Evolutionary conservation across 1,140 invertebrate genomes (phyloP).

Genomic region (Papilio polyxenes): DNA sequence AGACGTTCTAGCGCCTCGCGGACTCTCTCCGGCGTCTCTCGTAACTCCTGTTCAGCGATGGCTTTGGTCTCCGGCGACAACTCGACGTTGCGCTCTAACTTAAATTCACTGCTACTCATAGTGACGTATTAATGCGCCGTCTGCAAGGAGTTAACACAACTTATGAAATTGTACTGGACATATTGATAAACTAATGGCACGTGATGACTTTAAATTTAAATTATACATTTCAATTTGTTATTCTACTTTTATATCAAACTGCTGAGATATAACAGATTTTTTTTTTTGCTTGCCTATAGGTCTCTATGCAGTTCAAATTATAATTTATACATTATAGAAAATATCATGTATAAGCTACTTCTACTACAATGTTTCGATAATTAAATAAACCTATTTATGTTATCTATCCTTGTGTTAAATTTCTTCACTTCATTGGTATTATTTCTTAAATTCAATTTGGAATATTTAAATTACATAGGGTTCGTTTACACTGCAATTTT

Average conservation of each 20-base stretch:
- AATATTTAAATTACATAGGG: background rate
- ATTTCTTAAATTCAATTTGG: background rate
- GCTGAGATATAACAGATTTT: too few relatives aligned
- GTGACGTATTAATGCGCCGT: slow-evolving; percentile 40
- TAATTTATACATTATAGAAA: background rate
- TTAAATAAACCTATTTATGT: background rate
- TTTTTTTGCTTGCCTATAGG: too few relatives aligned
- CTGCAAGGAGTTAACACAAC: slow-evolving; percentile 37
- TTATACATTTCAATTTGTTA: too few relatives aligned
- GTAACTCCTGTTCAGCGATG: slow-evolving; percentile 84
- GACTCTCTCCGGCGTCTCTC: slow-evolving; percentile 86
- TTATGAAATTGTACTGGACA: background rate
- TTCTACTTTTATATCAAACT: too few relatives aligned
- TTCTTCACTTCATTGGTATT: background rate
- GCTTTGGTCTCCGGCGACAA: slow-evolving; percentile 76
- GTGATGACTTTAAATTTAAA: too few relatives aligned
- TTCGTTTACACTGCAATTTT: background rate
- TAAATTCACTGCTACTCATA: slow-evolving; percentile 71
- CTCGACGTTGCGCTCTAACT: slow-evolving; percentile 71
- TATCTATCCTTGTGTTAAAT: slow-evolving; percentile 8
- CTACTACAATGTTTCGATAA: background rate
- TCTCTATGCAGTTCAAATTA: background rate
- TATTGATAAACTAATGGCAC: background rate
- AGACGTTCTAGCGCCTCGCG: slow-evolving; percentile 83
- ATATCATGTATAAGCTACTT: background rate